A percentile compares a stretch with the other conserved stretches of the same genome.
Conservation (phyloP, 2,113 vertebrate species). For the Catharus minimus region DNA sequence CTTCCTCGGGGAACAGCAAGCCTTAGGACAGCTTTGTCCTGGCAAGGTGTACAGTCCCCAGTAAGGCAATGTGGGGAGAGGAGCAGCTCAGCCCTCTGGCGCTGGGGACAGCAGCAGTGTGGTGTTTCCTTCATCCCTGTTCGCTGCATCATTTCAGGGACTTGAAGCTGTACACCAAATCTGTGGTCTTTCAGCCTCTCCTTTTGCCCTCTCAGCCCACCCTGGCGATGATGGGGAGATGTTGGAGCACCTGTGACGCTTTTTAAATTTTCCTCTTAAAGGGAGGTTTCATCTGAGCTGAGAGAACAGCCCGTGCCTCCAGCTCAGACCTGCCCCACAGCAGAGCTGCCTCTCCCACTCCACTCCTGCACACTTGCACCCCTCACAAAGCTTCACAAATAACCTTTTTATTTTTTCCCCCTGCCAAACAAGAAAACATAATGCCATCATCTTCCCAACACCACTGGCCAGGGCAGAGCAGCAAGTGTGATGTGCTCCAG, state of each 20-base stretch:
- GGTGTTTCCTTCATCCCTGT: not conserved
- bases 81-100: not conserved
- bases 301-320: not conserved
- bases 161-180: not conserved
- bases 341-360: not conserved
- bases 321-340: not conserved
- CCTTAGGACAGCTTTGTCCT: not conserved
- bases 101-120: not conserved
- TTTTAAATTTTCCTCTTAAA: not conserved
- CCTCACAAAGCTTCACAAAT: not conserved
- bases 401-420: fast-evolving
- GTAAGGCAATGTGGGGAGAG: not conserved
- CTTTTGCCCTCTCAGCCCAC: not conserved
- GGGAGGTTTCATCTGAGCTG: not conserved
- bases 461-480: not conserved
- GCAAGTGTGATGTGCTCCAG: not conserved
- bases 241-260: no score
- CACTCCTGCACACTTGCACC: fast-evolving
- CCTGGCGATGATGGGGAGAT: not conserved
- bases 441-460: not conserved
- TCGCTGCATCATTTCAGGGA: not conserved
- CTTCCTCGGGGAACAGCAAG: not conserved
- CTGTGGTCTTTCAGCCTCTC: not conserved
- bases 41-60: not conserved
- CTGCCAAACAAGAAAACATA: not conserved